Evolutionary conservation across 2,888 invertebrate genomes (phyloP).

Genomic region (Hydropsyche betteni): DNA sequence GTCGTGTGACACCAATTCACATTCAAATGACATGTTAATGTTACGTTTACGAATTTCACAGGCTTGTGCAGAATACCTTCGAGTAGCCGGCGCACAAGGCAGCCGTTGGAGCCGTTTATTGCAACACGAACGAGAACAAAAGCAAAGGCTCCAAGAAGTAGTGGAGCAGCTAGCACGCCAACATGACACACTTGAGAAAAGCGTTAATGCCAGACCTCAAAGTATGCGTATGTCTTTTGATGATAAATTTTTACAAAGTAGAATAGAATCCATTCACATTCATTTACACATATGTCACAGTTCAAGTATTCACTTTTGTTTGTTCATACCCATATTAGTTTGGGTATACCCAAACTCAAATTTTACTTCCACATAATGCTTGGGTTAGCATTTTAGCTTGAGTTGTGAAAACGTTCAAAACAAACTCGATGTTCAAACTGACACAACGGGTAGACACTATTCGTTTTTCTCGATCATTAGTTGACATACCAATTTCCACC

Average conservation of each 20-base stretch:
- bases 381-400: too few relatives aligned
- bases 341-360: too few relatives aligned
- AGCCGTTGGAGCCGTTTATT: conserved; percentile 92
- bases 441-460: too few relatives aligned
- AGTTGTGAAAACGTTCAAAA: too few relatives aligned
- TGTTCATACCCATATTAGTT: too few relatives aligned
- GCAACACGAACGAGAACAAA: conserved; percentile 94
- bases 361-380: too few relatives aligned
- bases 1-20: conserved; percentile 12
- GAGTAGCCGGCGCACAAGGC: conserved; percentile 88
- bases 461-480: too few relatives aligned
- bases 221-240: conserved; percentile 56
- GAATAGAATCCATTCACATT: background rate
- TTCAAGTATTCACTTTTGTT: too few relatives aligned
- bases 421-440: too few relatives aligned
- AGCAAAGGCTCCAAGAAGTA: conserved; percentile 91
- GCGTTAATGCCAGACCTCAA: conserved; percentile 74
- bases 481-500: too few relatives aligned
- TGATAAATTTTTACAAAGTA: background rate
- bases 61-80: conserved; percentile 92
- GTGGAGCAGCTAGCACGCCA: conserved; percentile 97
- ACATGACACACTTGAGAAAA: conserved; percentile 94
- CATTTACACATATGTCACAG: too few relatives aligned
- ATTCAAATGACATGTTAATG: conserved; percentile 34
- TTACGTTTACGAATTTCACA: conserved; percentile 57